Evolutionary conservation across 2,888 invertebrate species (phyloP), one percentile per base, ranked within the genome.

Genomic region (Labia minor): DNA sequence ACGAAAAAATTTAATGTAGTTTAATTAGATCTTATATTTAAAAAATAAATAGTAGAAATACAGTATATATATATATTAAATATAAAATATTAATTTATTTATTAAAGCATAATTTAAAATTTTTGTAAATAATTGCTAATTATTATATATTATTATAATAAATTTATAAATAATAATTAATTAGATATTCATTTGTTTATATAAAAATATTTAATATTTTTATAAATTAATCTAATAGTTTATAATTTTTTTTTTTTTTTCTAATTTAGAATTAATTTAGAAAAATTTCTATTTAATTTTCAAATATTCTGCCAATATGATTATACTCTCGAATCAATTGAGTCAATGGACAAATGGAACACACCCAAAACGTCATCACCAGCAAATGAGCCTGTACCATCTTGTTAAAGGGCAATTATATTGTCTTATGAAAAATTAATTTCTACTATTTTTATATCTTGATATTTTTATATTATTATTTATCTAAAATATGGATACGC

Each of bases 361-460:
- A 49, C 49, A 49, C 49, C 49, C 49, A 8, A 49, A 49, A 49
- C 49, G 49, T 49, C 49, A n/a, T 49, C 49, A 49, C 16, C 49
- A 49, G 49, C 49, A 49, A 49, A 16, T 49, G 49, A 49, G n/a
- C 49, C 49, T 49, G 49, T 49, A 2, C 49, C 49, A 49, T 49
- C 49, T 49, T 49, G 49, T 49, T 49, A 49, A 26, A 49, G 49
- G 49, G 49, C 49, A 26, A 26, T 26, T 49, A 49, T 8, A 49
- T 49, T 49, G 14, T 49, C 11, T n/a, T n/a, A n/a, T n/a, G n/a
- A n/a, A n/a, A n/a, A n/a, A n/a, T n/a, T n/a, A n/a, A n/a, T n/a
- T n/a, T 33, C 11, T 33, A 33, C n/a, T 33, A 33, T 11, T 33
- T 33, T 33, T 8, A 8, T 33, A 6, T 33, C 33, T 33, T 11